Evolutionary conservation across 2,888 invertebrate species (phyloP).

Genomic region (Trichopria drosophilae): DNA sequence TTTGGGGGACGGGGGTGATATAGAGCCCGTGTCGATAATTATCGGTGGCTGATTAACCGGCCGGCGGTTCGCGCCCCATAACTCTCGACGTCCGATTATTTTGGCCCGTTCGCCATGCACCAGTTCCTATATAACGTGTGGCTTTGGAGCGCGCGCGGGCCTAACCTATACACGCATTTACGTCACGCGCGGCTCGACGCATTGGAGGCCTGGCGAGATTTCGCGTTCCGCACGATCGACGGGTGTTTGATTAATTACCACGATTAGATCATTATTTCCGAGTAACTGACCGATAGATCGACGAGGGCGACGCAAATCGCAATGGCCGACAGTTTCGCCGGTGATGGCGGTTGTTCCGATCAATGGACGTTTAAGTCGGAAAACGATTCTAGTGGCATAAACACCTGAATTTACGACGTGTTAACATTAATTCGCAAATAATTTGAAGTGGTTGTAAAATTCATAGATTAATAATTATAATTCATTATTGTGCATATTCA

Average conservation of each 20-base stretch:
- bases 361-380: too few species aligned
- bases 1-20: constrained; percentile 52
- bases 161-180: constrained; percentile 18
- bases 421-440: too few species aligned
- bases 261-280: constrained; percentile 35
- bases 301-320: too few species aligned
- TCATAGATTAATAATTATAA: too few species aligned
- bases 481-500: too few species aligned
- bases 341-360: too few species aligned
- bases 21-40: constrained; percentile 59
- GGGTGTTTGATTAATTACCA: constrained; percentile 31
- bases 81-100: constrained; percentile 59
- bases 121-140: constrained; percentile 50
- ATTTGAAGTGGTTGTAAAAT: too few species aligned
- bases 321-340: too few species aligned
- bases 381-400: too few species aligned
- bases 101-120: constrained; percentile 56
- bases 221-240: constrained; percentile 17
- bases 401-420: too few species aligned
- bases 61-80: constrained; percentile 59
- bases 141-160: constrained; percentile 27
- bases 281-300: too few species aligned
- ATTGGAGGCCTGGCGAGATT: constrained; percentile 9
- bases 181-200: background rate
- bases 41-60: constrained; percentile 59